A percentile compares a stretch with the other conserved stretches of the same genome.
These are phyloP conservation scores for Hippopotamyrus pictus DNA, from an alignment of 2,797 vertebrate species.

Conservation along the genomic window DNA sequence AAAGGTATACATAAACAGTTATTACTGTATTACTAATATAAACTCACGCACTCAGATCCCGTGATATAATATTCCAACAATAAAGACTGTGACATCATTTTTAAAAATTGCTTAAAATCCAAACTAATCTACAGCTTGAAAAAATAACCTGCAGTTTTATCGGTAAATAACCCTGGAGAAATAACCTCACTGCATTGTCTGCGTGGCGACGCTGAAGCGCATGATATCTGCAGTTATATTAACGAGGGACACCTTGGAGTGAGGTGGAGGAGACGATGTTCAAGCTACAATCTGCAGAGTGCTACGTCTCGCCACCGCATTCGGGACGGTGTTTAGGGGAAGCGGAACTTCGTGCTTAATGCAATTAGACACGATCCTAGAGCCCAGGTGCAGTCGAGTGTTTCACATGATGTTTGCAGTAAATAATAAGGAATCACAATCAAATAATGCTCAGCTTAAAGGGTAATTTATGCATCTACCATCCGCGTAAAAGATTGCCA, in stretches of 20 bases:
- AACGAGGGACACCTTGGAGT: background rate
- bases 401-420: constrained; percentile 47
- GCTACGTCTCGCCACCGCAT: background rate
- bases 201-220: background rate
- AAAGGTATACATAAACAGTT: constrained; percentile 20
- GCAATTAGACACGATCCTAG: constrained; percentile 53
- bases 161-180: background rate
- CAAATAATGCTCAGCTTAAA: constrained; percentile 59
- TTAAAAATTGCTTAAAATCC: constrained; percentile 24
- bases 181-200: background rate
- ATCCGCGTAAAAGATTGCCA: constrained; percentile 61
- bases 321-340: constrained; percentile 28
- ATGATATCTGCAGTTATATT: constrained; percentile 14
- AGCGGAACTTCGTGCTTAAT: constrained; percentile 36
- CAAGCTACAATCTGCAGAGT: background rate
- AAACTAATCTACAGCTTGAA: constrained; percentile 14
- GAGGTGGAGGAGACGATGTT: background rate
- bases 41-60: constrained; percentile 22
- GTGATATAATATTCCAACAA: background rate
- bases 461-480: constrained; percentile 66
- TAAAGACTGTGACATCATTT: constrained; percentile 5
- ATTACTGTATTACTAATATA: constrained; percentile 21
- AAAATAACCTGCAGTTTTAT: background rate
- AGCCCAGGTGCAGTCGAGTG: constrained; percentile 37
- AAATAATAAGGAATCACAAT: constrained; percentile 62